Percentiles rank a stretch among this genome's conserved stretches.
Evolutionary conservation across 2,797 vertebrate species (phyloP).

Genomic region (Helostoma temminkii): DNA sequence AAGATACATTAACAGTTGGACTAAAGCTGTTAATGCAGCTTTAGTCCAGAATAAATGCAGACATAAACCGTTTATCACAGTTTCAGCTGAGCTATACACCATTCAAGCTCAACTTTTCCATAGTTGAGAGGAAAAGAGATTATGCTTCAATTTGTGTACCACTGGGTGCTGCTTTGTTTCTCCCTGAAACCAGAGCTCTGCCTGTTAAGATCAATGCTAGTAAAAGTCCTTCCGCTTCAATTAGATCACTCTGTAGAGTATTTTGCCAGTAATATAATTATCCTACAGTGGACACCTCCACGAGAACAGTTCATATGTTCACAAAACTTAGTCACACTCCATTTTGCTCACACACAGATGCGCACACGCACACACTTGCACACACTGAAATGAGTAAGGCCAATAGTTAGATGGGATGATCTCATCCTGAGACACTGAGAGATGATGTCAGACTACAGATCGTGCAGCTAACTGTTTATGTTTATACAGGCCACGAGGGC

Average conservation of each 20-base stretch:
- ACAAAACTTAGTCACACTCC: constrained; percentile 7
- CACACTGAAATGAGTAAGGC: constrained; percentile 44
- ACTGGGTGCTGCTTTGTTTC: constrained; percentile 26
- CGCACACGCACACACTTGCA: constrained; percentile 32
- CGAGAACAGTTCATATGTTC: not conserved
- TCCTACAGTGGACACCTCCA: constrained; percentile 44
- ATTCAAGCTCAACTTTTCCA: constrained; percentile 11
- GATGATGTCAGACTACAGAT: constrained; percentile 80
- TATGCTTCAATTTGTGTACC: constrained; percentile 15
- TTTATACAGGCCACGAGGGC: constrained; percentile 47
- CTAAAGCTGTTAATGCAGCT: too few relatives aligned
- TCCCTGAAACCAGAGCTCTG: constrained; percentile 25
- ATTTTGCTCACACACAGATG: not conserved
- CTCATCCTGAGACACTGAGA: constrained; percentile 67
- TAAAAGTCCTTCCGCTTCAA: constrained; percentile 69
- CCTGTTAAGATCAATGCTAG: constrained; percentile 42
- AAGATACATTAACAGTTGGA: too few relatives aligned
- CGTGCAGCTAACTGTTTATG: constrained; percentile 49
- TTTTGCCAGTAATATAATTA: constrained; percentile 54
- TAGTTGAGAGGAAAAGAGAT: constrained; percentile 4
- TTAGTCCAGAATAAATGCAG: too few relatives aligned
- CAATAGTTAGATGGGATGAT: constrained; percentile 60
- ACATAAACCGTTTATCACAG: not conserved
- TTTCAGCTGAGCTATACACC: constrained; percentile 18
- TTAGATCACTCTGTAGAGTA: constrained; percentile 50